These are phyloP conservation scores for Planococcus citri DNA, from an alignment of 1,140 invertebrate genomes.

Conservation along the genomic window DNA sequence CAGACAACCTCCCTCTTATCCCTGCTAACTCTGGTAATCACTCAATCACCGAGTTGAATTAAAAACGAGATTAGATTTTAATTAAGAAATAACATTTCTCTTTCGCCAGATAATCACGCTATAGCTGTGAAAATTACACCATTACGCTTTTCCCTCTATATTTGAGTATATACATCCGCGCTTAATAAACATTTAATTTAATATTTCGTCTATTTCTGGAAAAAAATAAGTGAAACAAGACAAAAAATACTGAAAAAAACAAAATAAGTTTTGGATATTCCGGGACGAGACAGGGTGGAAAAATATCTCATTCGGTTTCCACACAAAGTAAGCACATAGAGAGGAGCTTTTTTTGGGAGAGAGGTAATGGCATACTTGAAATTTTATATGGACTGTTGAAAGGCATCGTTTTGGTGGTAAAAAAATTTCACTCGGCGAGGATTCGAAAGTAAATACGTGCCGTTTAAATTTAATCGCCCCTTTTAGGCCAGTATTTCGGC, in stretches of 20 bases:
- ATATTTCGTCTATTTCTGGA: no score
- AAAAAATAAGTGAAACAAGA: no score
- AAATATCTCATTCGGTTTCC: not conserved
- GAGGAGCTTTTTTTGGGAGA: no score
- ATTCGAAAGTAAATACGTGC: slow-evolving; percentile 6
- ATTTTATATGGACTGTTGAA: not conserved
- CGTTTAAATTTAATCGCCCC: slow-evolving; percentile 1
- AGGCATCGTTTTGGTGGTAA: not conserved
- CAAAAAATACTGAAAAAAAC: no score
- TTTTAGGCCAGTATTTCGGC: not conserved
- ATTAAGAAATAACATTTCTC: not conserved
- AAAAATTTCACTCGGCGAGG: not conserved
- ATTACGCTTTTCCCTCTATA: not conserved
- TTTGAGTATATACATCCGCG: no score
- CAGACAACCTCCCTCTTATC: no score
- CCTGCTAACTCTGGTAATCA: no score
- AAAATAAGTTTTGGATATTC: not conserved
- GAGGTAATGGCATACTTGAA: not conserved
- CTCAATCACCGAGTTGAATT: not conserved
- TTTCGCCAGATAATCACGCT: not conserved
- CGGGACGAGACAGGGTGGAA: not conserved
- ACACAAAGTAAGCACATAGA: not conserved
- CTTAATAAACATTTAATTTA: no score
- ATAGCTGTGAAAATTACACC: not conserved
- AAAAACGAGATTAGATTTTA: not conserved